Conservation (phyloP, 2,797 vertebrate genomes). For the Lagorchestes hirsutus region DNA sequence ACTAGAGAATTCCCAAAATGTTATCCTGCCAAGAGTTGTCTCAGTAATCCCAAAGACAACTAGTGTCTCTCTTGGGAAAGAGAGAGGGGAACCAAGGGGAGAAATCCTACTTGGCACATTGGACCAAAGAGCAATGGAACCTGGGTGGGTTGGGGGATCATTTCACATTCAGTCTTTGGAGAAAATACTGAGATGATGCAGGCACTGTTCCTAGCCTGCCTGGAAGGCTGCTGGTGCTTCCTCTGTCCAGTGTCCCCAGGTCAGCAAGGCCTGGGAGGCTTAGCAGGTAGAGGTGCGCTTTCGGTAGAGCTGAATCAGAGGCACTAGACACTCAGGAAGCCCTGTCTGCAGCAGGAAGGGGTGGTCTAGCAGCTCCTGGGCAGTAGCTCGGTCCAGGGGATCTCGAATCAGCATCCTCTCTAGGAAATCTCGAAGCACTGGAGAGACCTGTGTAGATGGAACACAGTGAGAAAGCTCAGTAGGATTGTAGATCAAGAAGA, state of each 20-base stretch:
- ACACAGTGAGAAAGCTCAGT: not conserved
- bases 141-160: slow-evolving; percentile 60
- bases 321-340: slow-evolving; percentile 96
- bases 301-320: slow-evolving; percentile 96
- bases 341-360: slow-evolving; percentile 98
- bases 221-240: slow-evolving; percentile 61
- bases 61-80: slow-evolving; percentile 64
- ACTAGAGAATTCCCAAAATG: slow-evolving; percentile 12
- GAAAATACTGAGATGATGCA: slow-evolving; percentile 74
- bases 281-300: slow-evolving; percentile 97
- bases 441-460: slow-evolving; percentile 89
- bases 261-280: slow-evolving; percentile 76
- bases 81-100: slow-evolving; percentile 46
- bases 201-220: slow-evolving; percentile 70
- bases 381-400: slow-evolving; percentile 93
- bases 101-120: slow-evolving; percentile 77
- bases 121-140: slow-evolving; percentile 53
- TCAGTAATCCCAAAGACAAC: slow-evolving; percentile 60
- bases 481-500: not conserved
- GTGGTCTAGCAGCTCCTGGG: slow-evolving; percentile 96
- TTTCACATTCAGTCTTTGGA: slow-evolving; percentile 82
- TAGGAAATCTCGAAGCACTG: slow-evolving; percentile 96
- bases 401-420: slow-evolving; percentile 96
- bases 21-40: slow-evolving; percentile 53
- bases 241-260: slow-evolving; percentile 60